phyloP scores from a whole-genome alignment of 2,888 invertebrate species.

The Aspidapion aeneum region DNA sequence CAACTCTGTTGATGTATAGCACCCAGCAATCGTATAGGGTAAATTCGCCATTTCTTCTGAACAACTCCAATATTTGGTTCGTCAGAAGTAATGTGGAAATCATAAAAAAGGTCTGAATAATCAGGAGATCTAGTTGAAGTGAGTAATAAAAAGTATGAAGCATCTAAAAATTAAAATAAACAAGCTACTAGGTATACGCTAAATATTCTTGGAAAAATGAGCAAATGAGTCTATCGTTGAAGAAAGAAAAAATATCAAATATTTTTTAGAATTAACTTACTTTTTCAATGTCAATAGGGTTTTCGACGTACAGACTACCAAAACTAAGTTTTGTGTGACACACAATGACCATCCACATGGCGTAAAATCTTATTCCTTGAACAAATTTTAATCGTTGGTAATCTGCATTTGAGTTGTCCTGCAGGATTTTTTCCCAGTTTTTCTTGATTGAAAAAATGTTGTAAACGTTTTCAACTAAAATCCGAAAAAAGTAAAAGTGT shows the following conservation, averaged over 20 bases:
- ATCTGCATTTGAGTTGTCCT: neutral
- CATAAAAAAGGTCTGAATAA: neutral
- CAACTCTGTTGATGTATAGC: neutral
- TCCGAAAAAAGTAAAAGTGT: too few species aligned
- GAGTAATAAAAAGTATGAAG: too few species aligned
- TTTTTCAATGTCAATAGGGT: neutral
- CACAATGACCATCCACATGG: neutral
- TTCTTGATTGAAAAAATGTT: neutral
- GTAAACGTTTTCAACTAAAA: neutral
- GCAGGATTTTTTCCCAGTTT: slow-evolving; percentile 9
- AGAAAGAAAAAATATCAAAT: too few species aligned
- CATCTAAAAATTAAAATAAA: too few species aligned
- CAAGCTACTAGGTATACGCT: too few species aligned
- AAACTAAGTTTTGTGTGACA: slow-evolving; percentile 10
- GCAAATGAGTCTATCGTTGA: too few species aligned
- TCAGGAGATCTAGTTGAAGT: too few species aligned
- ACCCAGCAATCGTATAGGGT: neutral
- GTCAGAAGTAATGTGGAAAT: neutral
- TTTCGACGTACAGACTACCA: neutral
- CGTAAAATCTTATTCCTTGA: slow-evolving; percentile 7
- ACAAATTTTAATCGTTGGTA: slow-evolving; percentile 8
- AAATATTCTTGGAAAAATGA: too few species aligned
- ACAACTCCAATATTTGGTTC: neutral
- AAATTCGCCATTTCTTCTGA: neutral
- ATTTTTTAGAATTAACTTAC: neutral